Base-by-base conservation (phyloP, 2,113 vertebrate species). In the Asarcornis scutulata region DNA sequence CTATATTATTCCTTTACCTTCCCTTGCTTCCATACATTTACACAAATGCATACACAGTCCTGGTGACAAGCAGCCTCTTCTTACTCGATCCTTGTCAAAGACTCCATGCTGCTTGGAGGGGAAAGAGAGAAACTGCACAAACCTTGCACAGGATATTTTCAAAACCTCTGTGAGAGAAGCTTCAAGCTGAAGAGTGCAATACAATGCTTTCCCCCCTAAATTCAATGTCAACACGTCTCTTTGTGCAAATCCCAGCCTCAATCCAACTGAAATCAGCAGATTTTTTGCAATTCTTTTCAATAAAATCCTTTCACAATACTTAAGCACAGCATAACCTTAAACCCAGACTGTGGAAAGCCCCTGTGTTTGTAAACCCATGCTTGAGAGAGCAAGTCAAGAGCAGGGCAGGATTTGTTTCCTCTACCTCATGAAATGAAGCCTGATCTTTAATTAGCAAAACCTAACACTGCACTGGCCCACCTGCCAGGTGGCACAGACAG, bases 361-460 rank as follows among this genome's bases (percentile, higher is more conserved):
- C 17, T 59, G 8, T 60, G n/a, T 12, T 18, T 44, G 29, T 36
- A 25, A 78, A 20, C 13, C 42, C 50, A n/a, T 20, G 21, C 42
- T 78, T 72, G 56, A 58, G 44, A 58, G 17, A 85, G 32, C 60
- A 68, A 22, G 20, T 8, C 32, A 77, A 80, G 44, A 42, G 32
- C 27, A 83, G 27, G 27, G 25, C 7, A 64, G 42, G 17, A 77
- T 60, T 92, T 52, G 21, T 40, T 13, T 87, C 56, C 25, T 68
- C 53, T 26, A 75, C 14, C 8, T 89, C 58, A 13, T 42, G 42
- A 89, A 83, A 87, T 80, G 38, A 72, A 91, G 66, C 27, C 50
- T 5, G 2, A 40, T 36, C 67, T 88, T 85, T 88, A 93, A 96
- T 94, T 69, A 79, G 73, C 32, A 76, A 83, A 96, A 56, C 38